Conservation (phyloP, 2,888 invertebrate genomes). For the Andrena hattorfiana region DNA sequence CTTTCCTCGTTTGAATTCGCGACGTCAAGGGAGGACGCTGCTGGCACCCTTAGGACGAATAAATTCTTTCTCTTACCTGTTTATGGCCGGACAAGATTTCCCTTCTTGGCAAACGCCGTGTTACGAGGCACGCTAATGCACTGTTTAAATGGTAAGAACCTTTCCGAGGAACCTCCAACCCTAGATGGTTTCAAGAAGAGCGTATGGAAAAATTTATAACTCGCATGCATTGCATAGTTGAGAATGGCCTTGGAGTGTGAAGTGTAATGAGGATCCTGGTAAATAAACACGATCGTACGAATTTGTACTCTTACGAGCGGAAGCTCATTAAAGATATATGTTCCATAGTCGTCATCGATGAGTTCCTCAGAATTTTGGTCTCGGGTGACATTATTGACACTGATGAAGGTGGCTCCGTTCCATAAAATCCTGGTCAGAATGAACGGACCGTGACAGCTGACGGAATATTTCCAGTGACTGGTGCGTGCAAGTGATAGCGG, state of each 20-base stretch:
- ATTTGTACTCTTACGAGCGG: too few species aligned
- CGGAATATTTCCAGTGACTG: conserved; percentile 43
- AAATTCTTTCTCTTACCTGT: background rate
- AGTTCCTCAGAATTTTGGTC: background rate
- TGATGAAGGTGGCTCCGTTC: conserved; percentile 32
- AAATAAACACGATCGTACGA: background rate
- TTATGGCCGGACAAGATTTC: conserved; percentile 1
- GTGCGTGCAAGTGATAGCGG: conserved; percentile 47
- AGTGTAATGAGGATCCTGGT: background rate
- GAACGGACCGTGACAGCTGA: conserved; percentile 35
- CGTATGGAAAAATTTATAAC: background rate
- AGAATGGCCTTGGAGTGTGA: background rate
- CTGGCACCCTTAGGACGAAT: background rate
- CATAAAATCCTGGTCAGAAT: conserved; percentile 26
- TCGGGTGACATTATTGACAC: background rate
- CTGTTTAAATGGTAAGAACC: conserved; percentile 42
- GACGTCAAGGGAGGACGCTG: background rate
- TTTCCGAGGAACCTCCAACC: background rate
- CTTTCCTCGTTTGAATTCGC: background rate
- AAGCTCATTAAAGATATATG: background rate
- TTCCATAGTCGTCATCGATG: background rate
- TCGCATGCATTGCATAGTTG: background rate
- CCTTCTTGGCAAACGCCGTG: conserved; percentile 20
- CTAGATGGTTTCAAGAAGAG: background rate
- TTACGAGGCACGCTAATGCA: conserved; percentile 32